Percentiles rank a stretch among this genome's conserved stretches.
Evolutionary conservation across 1,140 invertebrate genomes (phyloP).

Genomic region (Mesaphorura yosii): DNA sequence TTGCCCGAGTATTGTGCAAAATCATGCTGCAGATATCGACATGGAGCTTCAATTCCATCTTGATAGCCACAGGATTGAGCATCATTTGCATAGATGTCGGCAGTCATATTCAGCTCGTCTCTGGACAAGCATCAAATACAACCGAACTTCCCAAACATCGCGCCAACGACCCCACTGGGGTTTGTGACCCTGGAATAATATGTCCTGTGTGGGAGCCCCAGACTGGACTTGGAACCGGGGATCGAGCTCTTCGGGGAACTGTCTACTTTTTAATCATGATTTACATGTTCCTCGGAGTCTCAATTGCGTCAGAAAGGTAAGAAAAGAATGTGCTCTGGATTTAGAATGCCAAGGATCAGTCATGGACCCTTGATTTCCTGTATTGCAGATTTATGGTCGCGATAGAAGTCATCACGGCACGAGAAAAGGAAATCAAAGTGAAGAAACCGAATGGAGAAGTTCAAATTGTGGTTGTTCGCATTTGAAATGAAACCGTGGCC

Average conservation of each 20-base stretch:
- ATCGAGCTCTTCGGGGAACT: conserved; percentile 61
- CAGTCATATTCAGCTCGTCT: too few species aligned
- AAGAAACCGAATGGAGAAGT: conserved; percentile 66
- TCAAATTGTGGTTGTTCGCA: conserved; percentile 63
- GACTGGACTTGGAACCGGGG: conserved; percentile 47
- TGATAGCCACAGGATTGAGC: too few species aligned
- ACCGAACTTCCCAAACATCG: too few species aligned
- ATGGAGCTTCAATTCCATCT: too few species aligned
- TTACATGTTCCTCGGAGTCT: conserved; percentile 96
- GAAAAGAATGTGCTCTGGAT: too few species aligned
- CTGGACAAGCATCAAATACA: too few species aligned
- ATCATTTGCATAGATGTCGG: too few species aligned
- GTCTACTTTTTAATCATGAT: conserved; percentile 80
- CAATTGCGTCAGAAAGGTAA: conserved; percentile 97
- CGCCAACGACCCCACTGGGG: neutral
- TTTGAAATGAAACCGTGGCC: conserved; percentile 84
- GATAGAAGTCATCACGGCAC: conserved; percentile 97
- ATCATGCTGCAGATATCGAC: too few species aligned
- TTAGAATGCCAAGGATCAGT: too few species aligned
- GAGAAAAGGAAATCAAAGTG: conserved; percentile 81
- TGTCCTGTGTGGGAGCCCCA: conserved; percentile 71
- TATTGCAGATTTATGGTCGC: conserved; percentile 97
- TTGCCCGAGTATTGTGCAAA: too few species aligned
- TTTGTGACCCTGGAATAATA: conserved; percentile 62
- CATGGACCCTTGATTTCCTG: too few species aligned